Conservation (phyloP, 2,113 vertebrate species). For the Arenaria interpres region DNA sequence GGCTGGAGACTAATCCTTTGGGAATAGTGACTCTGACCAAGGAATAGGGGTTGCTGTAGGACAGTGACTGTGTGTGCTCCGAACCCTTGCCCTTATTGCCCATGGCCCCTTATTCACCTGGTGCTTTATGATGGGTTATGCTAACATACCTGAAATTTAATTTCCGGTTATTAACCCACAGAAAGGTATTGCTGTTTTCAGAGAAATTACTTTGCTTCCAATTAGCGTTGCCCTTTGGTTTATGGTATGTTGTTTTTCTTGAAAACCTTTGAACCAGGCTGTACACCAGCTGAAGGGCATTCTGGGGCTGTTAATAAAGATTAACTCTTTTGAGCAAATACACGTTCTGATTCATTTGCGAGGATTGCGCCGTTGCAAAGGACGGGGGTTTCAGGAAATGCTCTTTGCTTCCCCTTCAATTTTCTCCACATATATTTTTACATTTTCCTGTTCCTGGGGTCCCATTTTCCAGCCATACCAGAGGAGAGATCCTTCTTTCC, state of each 20-base stretch:
- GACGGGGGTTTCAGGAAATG: background rate
- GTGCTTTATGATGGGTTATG: constrained; percentile 59
- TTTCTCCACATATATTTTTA: background rate
- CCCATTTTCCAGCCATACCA: background rate
- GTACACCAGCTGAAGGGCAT: constrained; percentile 50
- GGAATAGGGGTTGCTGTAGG: background rate
- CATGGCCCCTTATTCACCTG: background rate
- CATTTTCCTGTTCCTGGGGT: background rate
- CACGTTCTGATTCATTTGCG: rapidly evolving
- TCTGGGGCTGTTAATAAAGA: constrained; percentile 43
- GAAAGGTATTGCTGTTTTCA: constrained; percentile 40
- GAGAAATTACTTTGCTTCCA: constrained; percentile 43
- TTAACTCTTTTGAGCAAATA: constrained; percentile 59
- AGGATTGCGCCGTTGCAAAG: rapidly evolving
- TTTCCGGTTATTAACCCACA: constrained; percentile 70
- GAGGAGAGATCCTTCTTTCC: background rate
- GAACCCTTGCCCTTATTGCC: constrained; percentile 24
- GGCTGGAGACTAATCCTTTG: background rate
- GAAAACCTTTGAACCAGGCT: constrained; percentile 76
- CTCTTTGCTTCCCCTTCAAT: background rate
- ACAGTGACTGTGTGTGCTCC: background rate
- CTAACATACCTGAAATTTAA: constrained; percentile 54
- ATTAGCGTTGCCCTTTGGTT: constrained; percentile 81
- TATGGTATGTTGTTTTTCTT: constrained; percentile 75
- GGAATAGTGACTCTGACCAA: background rate